Percentiles rank a stretch among this genome's conserved stretches.
phyloP scores from a whole-genome alignment of 2,888 invertebrate genomes.

The Cantharis rufa region DNA sequence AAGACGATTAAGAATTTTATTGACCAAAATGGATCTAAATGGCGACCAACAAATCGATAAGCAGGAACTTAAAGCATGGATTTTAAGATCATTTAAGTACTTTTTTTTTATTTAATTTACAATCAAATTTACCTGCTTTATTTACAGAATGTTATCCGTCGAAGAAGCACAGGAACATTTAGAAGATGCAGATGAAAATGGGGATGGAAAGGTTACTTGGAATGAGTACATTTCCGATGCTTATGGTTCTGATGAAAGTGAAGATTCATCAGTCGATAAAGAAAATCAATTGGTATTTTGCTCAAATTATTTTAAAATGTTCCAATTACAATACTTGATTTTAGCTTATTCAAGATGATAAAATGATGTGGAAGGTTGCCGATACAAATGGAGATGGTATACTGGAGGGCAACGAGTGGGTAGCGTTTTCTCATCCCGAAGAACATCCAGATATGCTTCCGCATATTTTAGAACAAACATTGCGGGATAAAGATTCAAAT shows the following conservation, averaged over 20 bases:
- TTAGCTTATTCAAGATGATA: slow-evolving; percentile 76
- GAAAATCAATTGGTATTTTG: slow-evolving; percentile 44
- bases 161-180: slow-evolving; percentile 88
- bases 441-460: slow-evolving; percentile 88
- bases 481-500: slow-evolving; percentile 85
- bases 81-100: slow-evolving; percentile 86
- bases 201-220: slow-evolving; percentile 85
- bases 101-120: slow-evolving; percentile 30
- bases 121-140: slow-evolving; percentile 38
- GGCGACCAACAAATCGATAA: slow-evolving; percentile 77
- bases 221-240: slow-evolving; percentile 86
- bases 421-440: slow-evolving; percentile 91
- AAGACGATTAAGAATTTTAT: slow-evolving; percentile 71
- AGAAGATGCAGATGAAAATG: slow-evolving; percentile 82
- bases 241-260: slow-evolving; percentile 71
- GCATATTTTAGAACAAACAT: slow-evolving; percentile 76
- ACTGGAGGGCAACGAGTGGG: slow-evolving; percentile 78
- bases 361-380: slow-evolving; percentile 82
- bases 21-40: slow-evolving; percentile 87
- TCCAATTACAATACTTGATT: background rate
- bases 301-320: background rate
- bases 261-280: slow-evolving; percentile 39
- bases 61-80: slow-evolving; percentile 88
- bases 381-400: slow-evolving; percentile 81
- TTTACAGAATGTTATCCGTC: slow-evolving; percentile 73